Evolutionary conservation across 1,140 invertebrate genomes (phyloP).

Genomic region (Drosophila miranda): DNA sequence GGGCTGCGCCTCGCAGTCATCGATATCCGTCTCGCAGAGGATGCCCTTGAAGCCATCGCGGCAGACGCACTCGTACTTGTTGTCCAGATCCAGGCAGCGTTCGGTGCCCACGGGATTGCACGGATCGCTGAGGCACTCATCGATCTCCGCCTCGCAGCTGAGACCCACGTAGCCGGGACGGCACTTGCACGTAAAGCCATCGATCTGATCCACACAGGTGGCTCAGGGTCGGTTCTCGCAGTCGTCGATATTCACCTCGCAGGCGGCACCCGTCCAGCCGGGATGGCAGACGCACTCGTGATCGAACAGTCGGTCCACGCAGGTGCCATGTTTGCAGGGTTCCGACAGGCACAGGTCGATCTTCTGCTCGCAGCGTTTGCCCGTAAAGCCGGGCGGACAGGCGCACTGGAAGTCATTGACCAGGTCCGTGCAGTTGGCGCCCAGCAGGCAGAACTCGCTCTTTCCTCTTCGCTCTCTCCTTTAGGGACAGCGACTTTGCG

Average conservation of each 20-base stretch:
- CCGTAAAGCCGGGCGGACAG: constrained; percentile 97
- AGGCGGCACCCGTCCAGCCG: constrained; percentile 92
- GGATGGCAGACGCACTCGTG: constrained; percentile 95
- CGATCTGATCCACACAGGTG: constrained; percentile 91
- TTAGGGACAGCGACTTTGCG: too few species aligned
- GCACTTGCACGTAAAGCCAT: constrained; percentile 95
- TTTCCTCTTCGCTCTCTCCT: too few species aligned
- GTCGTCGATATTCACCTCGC: constrained; percentile 97
- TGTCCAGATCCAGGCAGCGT: constrained; percentile 93
- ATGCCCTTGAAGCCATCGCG: constrained; percentile 94
- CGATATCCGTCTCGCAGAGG: constrained; percentile 91
- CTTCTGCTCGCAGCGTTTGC: constrained; percentile 98
- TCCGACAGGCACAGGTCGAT: constrained; percentile 94
- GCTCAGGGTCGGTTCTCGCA: constrained; percentile 93
- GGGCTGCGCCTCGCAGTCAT: constrained; percentile 94
- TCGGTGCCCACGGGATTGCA: constrained; percentile 95
- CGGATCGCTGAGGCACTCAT: constrained; percentile 95
- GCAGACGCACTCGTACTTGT: constrained; percentile 95
- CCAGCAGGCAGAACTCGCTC: constrained; percentile 95
- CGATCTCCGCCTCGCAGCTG: constrained; percentile 95
- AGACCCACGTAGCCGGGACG: constrained; percentile 95
- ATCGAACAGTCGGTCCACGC: constrained; percentile 94
- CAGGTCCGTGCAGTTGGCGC: constrained; percentile 96
- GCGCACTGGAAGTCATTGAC: constrained; percentile 95
- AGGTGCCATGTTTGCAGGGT: constrained; percentile 95